Conservation (phyloP, 2,888 invertebrate genomes). For the Myopa tessellatipennis region DNA sequence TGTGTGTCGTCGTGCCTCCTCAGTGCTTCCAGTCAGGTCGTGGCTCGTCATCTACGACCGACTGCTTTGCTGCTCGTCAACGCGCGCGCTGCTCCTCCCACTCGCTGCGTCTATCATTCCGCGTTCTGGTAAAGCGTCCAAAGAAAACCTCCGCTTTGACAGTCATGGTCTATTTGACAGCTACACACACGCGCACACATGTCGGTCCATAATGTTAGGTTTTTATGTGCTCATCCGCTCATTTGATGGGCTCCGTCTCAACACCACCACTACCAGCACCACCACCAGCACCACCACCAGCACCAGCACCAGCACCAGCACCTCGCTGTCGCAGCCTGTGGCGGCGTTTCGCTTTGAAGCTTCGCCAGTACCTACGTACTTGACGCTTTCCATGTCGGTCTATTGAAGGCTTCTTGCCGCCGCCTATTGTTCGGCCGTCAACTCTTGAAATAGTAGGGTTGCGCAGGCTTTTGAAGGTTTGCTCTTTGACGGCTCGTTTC, state of each 20-base stretch:
- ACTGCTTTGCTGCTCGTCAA: background rate
- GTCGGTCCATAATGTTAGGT: background rate
- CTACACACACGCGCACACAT: conserved; percentile 15
- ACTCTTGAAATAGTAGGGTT: conserved; percentile 15
- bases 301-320: background rate
- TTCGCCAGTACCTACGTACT: background rate
- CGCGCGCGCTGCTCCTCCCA: background rate
- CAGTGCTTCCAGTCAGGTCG: too few relatives aligned
- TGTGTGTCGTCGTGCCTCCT: too few relatives aligned
- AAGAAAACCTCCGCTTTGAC: conserved; percentile 21
- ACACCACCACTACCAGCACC: background rate
- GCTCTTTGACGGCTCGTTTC: conserved; percentile 15
- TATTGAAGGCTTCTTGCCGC: conserved; percentile 17
- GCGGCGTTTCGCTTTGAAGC: conserved; percentile 34
- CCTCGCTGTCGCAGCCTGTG: background rate
- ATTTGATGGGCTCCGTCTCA: background rate
- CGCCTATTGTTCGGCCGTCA: conserved; percentile 32
- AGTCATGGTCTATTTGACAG: conserved; percentile 33
- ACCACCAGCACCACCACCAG: background rate
- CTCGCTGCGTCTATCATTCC: background rate
- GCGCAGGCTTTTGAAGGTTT: conserved; percentile 26
- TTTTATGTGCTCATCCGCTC: conserved; percentile 2
- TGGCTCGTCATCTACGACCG: background rate
- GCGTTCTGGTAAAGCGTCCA: background rate
- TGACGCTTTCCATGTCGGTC: conserved; percentile 19